Conservation (phyloP, 2,113 vertebrate species). For the Triplophysa tibetana region DNA sequence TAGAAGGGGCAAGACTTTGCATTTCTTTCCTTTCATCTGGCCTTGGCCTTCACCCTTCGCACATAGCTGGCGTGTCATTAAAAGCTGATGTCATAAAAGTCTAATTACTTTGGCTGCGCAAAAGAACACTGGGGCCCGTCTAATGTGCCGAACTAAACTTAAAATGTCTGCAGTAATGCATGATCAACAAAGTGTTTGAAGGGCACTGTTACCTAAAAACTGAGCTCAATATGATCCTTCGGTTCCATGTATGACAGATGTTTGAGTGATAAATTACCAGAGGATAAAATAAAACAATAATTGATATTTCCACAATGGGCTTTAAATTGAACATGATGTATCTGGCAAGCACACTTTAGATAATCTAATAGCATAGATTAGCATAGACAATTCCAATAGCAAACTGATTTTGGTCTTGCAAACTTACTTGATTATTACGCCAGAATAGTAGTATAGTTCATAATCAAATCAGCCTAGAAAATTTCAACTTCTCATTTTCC, state of each 20-base stretch:
- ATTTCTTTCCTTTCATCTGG: conserved; percentile 43
- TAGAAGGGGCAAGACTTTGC: conserved; percentile 34
- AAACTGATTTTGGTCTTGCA: neutral
- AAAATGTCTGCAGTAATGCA: conserved; percentile 10
- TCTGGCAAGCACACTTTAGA: conserved; percentile 13
- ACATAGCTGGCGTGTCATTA: conserved; percentile 47
- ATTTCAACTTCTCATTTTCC: no score
- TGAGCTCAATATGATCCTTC: neutral
- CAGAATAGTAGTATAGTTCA: no score
- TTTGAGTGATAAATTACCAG: conserved; percentile 32
- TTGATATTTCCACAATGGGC: conserved; percentile 1
- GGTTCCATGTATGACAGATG: conserved; percentile 26
- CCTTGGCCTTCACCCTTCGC: conserved; percentile 22
- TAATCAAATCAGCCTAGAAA: no score
- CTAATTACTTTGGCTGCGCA: conserved; percentile 37
- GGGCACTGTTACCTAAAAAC: conserved; percentile 10
- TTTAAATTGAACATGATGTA: neutral
- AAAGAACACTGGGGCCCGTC: neutral
- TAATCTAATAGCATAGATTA: no score
- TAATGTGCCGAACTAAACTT: neutral
- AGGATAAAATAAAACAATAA: neutral
- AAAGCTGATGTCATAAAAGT: conserved; percentile 48
- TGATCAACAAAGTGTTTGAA: neutral
- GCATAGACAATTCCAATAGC: conserved; percentile 17
- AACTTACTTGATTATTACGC: no score